phyloP scores from a whole-genome alignment of 1,140 invertebrate genomes.

The Pachypeltis micranthus region DNA sequence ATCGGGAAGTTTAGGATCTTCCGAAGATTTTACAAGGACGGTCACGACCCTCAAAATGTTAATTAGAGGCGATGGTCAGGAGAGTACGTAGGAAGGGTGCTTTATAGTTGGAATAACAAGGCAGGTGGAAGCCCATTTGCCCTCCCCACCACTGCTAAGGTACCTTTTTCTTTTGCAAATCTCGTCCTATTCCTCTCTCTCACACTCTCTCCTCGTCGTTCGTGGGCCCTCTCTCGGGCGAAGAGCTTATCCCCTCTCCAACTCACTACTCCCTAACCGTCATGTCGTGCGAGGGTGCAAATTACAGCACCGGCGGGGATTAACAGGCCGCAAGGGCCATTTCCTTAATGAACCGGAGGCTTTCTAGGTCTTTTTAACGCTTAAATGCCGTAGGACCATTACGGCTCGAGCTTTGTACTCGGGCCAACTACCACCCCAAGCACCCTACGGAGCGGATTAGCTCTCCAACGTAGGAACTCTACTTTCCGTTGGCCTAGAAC shows the following conservation, averaged over 20 bases:
- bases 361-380: conserved; percentile 2
- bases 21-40: too few species aligned
- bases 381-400: conserved; percentile 11
- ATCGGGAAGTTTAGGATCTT: too few species aligned
- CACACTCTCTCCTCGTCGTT: neutral
- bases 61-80: neutral
- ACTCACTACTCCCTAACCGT: too few species aligned
- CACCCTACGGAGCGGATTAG: conserved; percentile 2
- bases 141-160: neutral
- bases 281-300: conserved; percentile 7
- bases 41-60: neutral
- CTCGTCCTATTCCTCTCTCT: neutral
- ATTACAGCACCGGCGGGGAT: conserved; percentile 9
- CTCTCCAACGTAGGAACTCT: conserved; percentile 1
- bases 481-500: neutral
- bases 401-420: neutral
- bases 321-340: conserved; percentile 7
- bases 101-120: conserved; percentile 4
- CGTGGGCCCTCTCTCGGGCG: neutral
- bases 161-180: too few species aligned
- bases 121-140: conserved; percentile 4
- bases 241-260: neutral
- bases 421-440: conserved; percentile 1
- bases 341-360: conserved; percentile 12
- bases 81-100: neutral